phyloP scores from a whole-genome alignment of 2,113 vertebrate genomes.

The Oplegnathus fasciatus region DNA sequence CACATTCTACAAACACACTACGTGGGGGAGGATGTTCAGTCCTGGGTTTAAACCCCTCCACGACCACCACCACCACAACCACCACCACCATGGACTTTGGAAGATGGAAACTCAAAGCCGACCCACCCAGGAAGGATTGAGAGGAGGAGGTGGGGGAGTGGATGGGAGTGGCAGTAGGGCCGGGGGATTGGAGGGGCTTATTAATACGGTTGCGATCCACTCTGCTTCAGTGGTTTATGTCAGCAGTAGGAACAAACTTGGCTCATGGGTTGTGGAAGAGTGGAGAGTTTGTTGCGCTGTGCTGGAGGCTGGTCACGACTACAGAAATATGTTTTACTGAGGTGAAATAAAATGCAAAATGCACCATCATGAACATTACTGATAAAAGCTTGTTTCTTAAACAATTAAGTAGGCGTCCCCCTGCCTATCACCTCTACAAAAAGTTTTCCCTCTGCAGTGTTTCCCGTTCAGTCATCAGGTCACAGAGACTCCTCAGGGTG shows the following conservation, averaged over 20 bases:
- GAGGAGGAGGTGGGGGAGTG: slow-evolving; percentile 35
- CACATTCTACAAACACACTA: slow-evolving; percentile 65
- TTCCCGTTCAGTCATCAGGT: background rate
- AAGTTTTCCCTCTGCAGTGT: background rate
- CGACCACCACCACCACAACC: slow-evolving; percentile 47
- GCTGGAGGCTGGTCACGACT: background rate
- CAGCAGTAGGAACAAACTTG: slow-evolving; percentile 64
- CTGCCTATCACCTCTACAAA: background rate
- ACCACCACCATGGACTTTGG: slow-evolving; percentile 71
- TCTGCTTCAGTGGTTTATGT: slow-evolving; percentile 68
- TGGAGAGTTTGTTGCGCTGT: background rate
- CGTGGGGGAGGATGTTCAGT: slow-evolving; percentile 56
- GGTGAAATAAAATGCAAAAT: background rate
- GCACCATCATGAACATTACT: background rate
- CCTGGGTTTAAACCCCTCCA: slow-evolving; percentile 59
- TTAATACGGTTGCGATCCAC: slow-evolving; percentile 70
- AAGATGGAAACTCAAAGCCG: slow-evolving; percentile 60
- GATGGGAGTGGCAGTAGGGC: slow-evolving; percentile 27
- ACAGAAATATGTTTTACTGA: background rate
- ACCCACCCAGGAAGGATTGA: slow-evolving; percentile 38
- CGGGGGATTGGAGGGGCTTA: slow-evolving; percentile 47
- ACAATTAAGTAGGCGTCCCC: background rate
- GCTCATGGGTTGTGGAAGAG: slow-evolving; percentile 75
- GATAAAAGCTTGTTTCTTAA: background rate
- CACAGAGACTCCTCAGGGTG: background rate